Evolutionary conservation across 1,140 invertebrate species (phyloP), one percentile per base, ranked within the genome.

Genomic region (Sinella curviseta): DNA sequence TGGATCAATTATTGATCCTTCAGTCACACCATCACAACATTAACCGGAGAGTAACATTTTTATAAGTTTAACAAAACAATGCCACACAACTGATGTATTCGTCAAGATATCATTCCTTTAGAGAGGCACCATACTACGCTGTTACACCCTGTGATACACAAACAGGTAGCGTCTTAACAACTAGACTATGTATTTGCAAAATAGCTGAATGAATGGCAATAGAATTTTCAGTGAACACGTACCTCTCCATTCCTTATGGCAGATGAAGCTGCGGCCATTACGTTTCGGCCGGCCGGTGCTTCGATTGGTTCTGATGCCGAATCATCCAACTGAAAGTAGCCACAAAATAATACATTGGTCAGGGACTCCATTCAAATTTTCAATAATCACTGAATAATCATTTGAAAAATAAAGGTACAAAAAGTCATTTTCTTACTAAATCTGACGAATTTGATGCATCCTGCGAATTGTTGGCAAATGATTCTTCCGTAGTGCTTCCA

Each of bases 381-480:
- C n/a, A n/a, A n/a, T n/a, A n/a, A n/a, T n/a, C n/a, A n/a, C n/a
- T n/a, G n/a, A n/a, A n/a, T n/a, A n/a, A n/a, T n/a, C n/a, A n/a
- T n/a, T n/a, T n/a, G n/a, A n/a, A n/a, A n/a, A n/a, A n/a, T n/a
- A n/a, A n/a, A n/a, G n/a, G 39, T 8, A 48, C 39, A 48, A 48
- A 48, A 48, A 8, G 4, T 8, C 4, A 48, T 8, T 48, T 4
- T 48, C 17, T 4, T 70, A 70, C 65, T 24, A 70, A 70, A 70
- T 70, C 65, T 70, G 65, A 70, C 30, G 65, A 70, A 30, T 70
- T 70, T 31, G 65, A 70, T 1, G 31, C 65, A 70, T 70, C 65
- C 31, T 70, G 65, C 31, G 65, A 70, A 33, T 70, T 70, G 65
- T 70, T 70, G 8, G 65, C 65, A 70, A 70, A 70, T 14, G 65